Base-by-base conservation (phyloP, 2,888 invertebrate species). In the Drosophila nigritarsus region DNA sequence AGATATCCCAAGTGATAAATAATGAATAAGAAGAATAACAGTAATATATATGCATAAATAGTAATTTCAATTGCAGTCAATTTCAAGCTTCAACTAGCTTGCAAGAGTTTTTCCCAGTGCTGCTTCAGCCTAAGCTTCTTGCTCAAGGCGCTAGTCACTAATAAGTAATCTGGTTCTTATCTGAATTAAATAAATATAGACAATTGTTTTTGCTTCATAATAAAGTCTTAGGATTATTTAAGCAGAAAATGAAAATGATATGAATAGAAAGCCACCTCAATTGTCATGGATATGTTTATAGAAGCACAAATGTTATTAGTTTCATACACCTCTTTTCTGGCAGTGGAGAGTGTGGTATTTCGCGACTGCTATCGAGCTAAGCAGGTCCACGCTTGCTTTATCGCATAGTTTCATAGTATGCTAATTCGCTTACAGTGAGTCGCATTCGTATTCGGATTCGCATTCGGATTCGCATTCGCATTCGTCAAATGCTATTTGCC, bases 391-490 rank as follows among this genome's bases (percentile, higher is more conserved):
- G 78, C 84, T 45, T 24, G 38, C 18, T 85, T 84, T 84, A 84
- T 84, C 87, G 87, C 82, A 84, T 82, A 82, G 80, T 72, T 84
- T 78, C 75, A 45, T 24, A 24, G 78, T 80, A 87, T 85, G 84
- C 73, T 81, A 83, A 87, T 84, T 87, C 69, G 73, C 53, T 77
- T 77, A 80, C 80, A 71, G 73, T 65, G 71, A 24, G 61, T 29
- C 55, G 29, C 15, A 45, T 45, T n/a, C 27, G 55, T 29, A 34
- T 34, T 20, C 53, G 53, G 0, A 40, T n/a, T 20, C 53, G 53
- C 1, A 40, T n/a, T 40, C 36, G 24, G 63, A 36, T 34, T 38
- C 38, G 48, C 30, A 34, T 30, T 51, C 55, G 65, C 73, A 73
- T 75, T 78, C 78, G 79, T 78, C 78, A 78, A 78, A 78, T 75